Evolutionary conservation across 2,797 vertebrate genomes (phyloP).

Genomic region (Fistularia commersonii): DNA sequence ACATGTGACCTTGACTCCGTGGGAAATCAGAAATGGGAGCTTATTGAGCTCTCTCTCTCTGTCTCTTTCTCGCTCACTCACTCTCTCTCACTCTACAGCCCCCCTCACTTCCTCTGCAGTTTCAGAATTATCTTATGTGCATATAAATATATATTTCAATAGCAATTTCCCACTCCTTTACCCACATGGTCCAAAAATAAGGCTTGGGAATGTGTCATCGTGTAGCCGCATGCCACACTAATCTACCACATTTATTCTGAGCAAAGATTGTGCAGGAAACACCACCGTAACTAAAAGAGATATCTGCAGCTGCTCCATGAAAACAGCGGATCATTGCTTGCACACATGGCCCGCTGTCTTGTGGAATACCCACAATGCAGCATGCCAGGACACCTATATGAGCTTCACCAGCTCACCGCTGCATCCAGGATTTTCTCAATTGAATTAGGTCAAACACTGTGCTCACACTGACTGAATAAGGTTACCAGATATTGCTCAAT

Average conservation of each 20-base stretch:
- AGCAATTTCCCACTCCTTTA: slow-evolving; percentile 31
- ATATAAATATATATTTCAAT: slow-evolving; percentile 12
- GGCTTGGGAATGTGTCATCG: slow-evolving; percentile 23
- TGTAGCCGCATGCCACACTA: slow-evolving; percentile 1
- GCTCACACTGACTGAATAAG: background rate
- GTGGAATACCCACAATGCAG: slow-evolving; percentile 1
- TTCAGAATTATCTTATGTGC: slow-evolving; percentile 34
- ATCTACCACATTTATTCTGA: slow-evolving; percentile 6
- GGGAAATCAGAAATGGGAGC: slow-evolving; percentile 70
- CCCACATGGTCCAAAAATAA: slow-evolving; percentile 9
- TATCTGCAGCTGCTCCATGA: slow-evolving; percentile 1
- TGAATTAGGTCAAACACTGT: background rate
- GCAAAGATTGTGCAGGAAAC: background rate
- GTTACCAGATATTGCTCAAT: slow-evolving; percentile 2
- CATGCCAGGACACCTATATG: background rate
- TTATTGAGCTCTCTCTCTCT: slow-evolving; percentile 24
- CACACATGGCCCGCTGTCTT: background rate
- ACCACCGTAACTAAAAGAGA: background rate
- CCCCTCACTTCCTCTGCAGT: slow-evolving; percentile 54
- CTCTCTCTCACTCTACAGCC: slow-evolving; percentile 12
- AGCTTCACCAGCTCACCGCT: background rate
- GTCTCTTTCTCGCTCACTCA: background rate
- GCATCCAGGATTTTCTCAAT: background rate
- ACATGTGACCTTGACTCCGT: slow-evolving; percentile 50
- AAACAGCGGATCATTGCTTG: slow-evolving; percentile 2